Evolutionary conservation across 2,113 vertebrate species (phyloP), one percentile per base, ranked within the genome.

Genomic region (Albula glossodonta): DNA sequence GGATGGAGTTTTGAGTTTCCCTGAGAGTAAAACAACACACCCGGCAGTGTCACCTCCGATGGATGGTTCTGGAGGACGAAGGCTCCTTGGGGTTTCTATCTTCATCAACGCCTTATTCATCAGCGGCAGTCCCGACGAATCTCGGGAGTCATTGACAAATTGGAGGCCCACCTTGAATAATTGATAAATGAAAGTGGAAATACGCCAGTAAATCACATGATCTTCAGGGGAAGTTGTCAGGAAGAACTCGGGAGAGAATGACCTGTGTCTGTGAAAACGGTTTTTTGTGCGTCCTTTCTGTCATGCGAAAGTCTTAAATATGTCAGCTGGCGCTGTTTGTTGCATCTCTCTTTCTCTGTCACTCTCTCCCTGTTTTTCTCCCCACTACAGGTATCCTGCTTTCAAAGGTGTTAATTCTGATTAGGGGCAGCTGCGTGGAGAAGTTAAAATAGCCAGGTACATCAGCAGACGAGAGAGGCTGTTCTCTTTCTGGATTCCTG

Each of bases 1-100:
- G 87, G 93, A 93, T 94, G 87, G 91, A 92, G 91, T 86, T 93
- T 95, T 94, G 91, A 94, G 94, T 92, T 92, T 89, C 88, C 90
- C 88, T 89, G 84, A 91, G 91, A 88, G 86, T 88, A 89, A 90
- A 94, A 91, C 93, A 94, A 91, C 57, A 91, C 88, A 86, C 82
- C 83, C 85, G 60, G 52, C 48, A 51, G 93, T 94, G 94, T 94
- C 94, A 91, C 85, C 85, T 80, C 86, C 81, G 85, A 94, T 94
- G 92, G 90, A 89, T 82, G 88, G 93, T 93, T 91, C 70, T 87
- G 89, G 84, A 92, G 91, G 90, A 89, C 77, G 87, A 90, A 85
- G 84, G 90, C 92, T 91, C 91, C 90, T 92, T 94, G 91, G 92
- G 31, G 91, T 92, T 93, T 89, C 88, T 86, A 86, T 92, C 86